phyloP scores from a whole-genome alignment of 2,113 vertebrate species.

The Choloepus hoffmanni region DNA sequence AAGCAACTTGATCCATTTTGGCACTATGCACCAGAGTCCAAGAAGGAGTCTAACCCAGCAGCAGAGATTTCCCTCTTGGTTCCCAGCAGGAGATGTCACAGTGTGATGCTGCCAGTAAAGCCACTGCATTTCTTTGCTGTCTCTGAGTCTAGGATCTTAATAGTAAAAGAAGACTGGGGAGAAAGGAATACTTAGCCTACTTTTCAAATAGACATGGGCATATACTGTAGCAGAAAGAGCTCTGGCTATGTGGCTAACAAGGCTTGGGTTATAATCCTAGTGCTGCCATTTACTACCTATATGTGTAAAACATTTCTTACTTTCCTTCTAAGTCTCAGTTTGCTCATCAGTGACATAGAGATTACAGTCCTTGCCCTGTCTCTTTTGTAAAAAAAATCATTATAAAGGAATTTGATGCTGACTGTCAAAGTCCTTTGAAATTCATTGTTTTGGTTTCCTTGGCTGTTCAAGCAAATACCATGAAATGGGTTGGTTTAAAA shows the following conservation, averaged over 20 bases:
- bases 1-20: background rate
- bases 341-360: background rate
- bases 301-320: background rate
- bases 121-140: background rate
- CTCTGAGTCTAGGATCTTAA: background rate
- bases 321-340: background rate
- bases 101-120: background rate
- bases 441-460: background rate
- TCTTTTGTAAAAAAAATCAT: background rate
- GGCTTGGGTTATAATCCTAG: background rate
- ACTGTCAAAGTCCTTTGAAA: constrained; percentile 1
- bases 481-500: too few species aligned
- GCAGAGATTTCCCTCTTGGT: background rate
- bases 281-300: background rate
- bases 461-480: too few species aligned
- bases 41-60: background rate
- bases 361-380: background rate
- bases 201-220: background rate
- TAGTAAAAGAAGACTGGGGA: background rate
- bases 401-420: background rate
- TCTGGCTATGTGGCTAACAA: background rate
- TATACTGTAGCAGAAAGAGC: background rate
- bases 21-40: background rate
- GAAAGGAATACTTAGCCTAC: background rate
- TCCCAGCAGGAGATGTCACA: background rate